Base-by-base conservation (phyloP, 2,888 invertebrate genomes). In the Psylliodes chrysocephalus region DNA sequence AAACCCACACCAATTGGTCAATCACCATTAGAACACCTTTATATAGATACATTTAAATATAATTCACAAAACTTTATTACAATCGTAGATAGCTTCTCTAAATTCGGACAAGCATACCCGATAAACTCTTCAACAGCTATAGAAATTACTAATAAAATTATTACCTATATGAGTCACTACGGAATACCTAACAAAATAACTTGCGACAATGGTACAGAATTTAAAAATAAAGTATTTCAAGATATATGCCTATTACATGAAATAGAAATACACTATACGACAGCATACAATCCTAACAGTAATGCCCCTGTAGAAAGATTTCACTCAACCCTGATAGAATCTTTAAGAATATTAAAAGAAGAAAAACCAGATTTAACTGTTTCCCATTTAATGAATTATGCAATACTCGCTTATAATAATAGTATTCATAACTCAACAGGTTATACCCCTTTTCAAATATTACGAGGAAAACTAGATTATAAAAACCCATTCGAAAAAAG, bases 381-480 rank as follows among this genome's bases (percentile, higher is more conserved):
- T 17, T 5, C 22, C 18, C 3, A 14, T 6, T 1, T 53, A 38
- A 38, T 53, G 53, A 60, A 60, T 8, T 60, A 60, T n/a, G 52
- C 60, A n/a, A 7, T 33, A 10, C 33, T 33, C n/a, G 4, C 33
- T 2, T 60, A 60, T 22, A 60, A 60, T 19, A 60, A 60, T 52
- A 28, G 33, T 40, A 60, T 60, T 22, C 60, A 52, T 10, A 33
- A 38, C 3, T n/a, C 35, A 4, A 46, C 47, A 6, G 22, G 22
- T n/a, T 54, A 35, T 15, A 49, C 49, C 6, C 42, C 61, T n/a
- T 61, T 61, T 35, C 54, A 47, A 38, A 54, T 55, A 15, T 35
- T 61, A 14, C 30, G 40, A n/a, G 49, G 55, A 22, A 53, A 30
- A 38, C 19, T 46, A 40, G 30, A 61, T 28, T 55, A 47, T n/a